Base-by-base conservation (phyloP, 1,140 invertebrate species). In the Solenopsis fugax region DNA sequence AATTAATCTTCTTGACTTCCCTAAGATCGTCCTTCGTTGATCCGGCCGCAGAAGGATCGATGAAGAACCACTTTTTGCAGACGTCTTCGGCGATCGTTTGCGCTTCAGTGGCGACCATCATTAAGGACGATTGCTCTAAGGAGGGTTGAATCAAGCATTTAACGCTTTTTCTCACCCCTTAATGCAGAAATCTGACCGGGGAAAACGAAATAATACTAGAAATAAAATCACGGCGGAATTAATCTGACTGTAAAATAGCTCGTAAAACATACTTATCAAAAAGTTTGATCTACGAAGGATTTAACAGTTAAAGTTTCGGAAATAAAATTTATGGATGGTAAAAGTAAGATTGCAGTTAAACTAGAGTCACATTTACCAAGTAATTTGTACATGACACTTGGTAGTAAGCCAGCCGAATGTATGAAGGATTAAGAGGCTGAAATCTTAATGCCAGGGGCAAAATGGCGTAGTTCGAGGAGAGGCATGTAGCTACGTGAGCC, bases 1-100 rank as follows among this genome's bases (percentile, higher is more conserved):
- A 84, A 84, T 84, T 84, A 84, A 84, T 84, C 80, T 84, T 84
- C 80, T 62, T 60, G 80, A 84, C 80, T 84, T 84, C 29, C 12
- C 69, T 73, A 48, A 75, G 80, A 75, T 82, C 80, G 80, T 82
- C 67, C 52, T 82, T n/a, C 52, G 67, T 73, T 48, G 69, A 84
- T 84, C 69, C 80, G 52, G 60, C 80, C 69, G 69, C 69, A 12
- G 13, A 48, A 54, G 69, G 69, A 75, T 84, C 80, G 54, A 84
- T 75, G 41, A 60, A 73, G 80, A 71, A 45, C 80, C 54, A 75
- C 52, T 84, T 84, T 62, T 84, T 84, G 69, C 45, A 5, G 29
- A 2, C 24, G 34, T 41, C 24, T 60, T 73, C 54, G 54, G 18
- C 80, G 54, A 84, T 84, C 80, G 48, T 62, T 84, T 75, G 69